Base-by-base conservation (phyloP, 2,113 vertebrate species). In the Pseudois nayaur region DNA sequence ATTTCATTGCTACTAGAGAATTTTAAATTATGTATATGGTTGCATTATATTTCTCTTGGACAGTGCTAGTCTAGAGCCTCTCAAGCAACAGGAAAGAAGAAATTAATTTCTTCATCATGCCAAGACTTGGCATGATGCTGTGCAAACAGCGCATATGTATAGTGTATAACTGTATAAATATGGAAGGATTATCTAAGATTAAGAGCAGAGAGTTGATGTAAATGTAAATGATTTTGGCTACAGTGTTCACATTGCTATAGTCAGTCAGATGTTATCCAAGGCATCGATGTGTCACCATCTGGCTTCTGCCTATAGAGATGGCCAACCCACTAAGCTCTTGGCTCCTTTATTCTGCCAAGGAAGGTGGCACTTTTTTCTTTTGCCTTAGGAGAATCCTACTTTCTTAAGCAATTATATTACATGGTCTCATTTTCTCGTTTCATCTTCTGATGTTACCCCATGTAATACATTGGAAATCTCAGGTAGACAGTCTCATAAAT, bases 191-290 rank as follows among this genome's bases (percentile, higher is more conserved):
- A 82, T 50, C 92, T 86, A 91, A 93, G 97, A 97, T 91, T 90
- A 94, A 91, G 91, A 96, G 89, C 88, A 95, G 87, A 92, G 48
- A 96, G 86, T 67, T 95, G 76, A 86, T 90, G 57, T 10, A 92
- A 94, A 93, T 96, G 85, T 93, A 97, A 96, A 93, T 93, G 57
- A 81, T 76, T 74, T 23, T 97, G 93, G 93, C 91, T 94, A 91
- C 54, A 78, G 33, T 85, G 92, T 94, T 95, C 93, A 59, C 43
- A 78, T 48, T 48, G 83, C 59, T 55, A 79, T 29, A 92, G n/a
- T 86, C 76, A 96, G 27, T 97, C 87, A 95, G 74, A 87, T 95
- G 57, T 91, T 92, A 92, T 62, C 55, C 50, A 87, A 96, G 45
- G 81, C 85, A 92, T 12, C 40, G 91, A 87, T 92, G 91, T 95